Percentiles rank a stretch among this genome's conserved stretches.
These are phyloP conservation scores for Ectemnius continuus DNA, from an alignment of 2,888 invertebrate species.

Conservation along the genomic window DNA sequence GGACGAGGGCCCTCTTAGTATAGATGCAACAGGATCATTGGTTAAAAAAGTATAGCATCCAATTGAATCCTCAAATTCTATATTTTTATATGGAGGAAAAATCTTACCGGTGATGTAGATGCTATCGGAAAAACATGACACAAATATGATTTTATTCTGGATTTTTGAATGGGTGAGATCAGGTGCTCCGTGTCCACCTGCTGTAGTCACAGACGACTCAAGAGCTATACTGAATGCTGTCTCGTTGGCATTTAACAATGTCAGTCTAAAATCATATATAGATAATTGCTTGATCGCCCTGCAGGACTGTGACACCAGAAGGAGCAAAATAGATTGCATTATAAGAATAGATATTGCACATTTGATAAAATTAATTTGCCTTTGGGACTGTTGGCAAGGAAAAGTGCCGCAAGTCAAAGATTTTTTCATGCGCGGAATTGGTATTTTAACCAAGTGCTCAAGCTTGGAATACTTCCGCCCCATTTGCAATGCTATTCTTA, in stretches of 20 bases:
- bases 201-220: constrained; percentile 26
- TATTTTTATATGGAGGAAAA: constrained; percentile 50
- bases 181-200: constrained; percentile 41
- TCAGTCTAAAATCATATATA: not conserved
- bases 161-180: constrained; percentile 52
- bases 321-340: constrained; percentile 1
- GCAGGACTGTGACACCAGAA: not conserved
- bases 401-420: constrained; percentile 38
- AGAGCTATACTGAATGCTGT: constrained; percentile 5
- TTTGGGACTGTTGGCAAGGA: constrained; percentile 41
- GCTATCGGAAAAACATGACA: constrained; percentile 13
- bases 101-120: constrained; percentile 44
- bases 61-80: constrained; percentile 35
- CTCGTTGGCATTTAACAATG: not conserved
- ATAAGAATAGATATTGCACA: constrained; percentile 60
- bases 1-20: constrained; percentile 32
- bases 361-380: constrained; percentile 48
- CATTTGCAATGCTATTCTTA: not conserved
- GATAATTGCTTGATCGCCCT: not conserved
- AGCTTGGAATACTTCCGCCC: constrained; percentile 7
- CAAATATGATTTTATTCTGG: not conserved
- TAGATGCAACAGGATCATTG: constrained; percentile 57
- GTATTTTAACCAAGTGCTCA: constrained; percentile 15
- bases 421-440: constrained; percentile 50
- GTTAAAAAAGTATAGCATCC: constrained; percentile 35